A percentile compares a stretch with the other conserved stretches of the same genome.
Conservation (phyloP, 2,797 vertebrate species). For the Enteromius thamalakanensis region DNA sequence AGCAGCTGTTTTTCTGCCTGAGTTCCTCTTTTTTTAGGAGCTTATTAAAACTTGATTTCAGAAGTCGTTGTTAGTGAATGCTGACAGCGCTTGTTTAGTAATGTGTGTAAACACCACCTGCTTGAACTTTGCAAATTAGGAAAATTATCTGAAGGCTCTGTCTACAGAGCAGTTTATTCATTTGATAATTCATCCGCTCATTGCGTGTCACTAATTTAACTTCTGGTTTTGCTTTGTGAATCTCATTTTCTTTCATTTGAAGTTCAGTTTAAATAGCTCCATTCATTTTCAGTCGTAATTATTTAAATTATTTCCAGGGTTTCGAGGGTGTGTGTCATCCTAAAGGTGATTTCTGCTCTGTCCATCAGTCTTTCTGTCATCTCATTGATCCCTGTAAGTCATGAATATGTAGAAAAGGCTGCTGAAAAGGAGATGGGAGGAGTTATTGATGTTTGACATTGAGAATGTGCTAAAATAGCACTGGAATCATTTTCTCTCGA, state of each 20-base stretch:
- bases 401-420: constrained; percentile 75
- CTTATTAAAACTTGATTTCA: constrained; percentile 12
- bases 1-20: constrained; percentile 7
- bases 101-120: constrained; percentile 25
- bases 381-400: constrained; percentile 73
- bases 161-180: neutral
- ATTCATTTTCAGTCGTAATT: neutral
- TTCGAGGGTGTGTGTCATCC: constrained; percentile 5
- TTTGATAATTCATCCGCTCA: neutral
- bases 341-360: constrained; percentile 54
- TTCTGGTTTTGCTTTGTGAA: neutral
- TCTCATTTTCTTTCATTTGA: neutral
- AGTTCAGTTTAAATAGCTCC: constrained; percentile 8
- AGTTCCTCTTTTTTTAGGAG: neutral
- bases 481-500: constrained; percentile 63
- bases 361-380: constrained; percentile 77
- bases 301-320: neutral
- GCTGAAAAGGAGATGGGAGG: constrained; percentile 55
- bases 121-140: constrained; percentile 19
- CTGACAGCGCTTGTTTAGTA: neutral
- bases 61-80: neutral
- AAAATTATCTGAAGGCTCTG: neutral
- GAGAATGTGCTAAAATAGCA: constrained; percentile 67
- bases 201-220: neutral
- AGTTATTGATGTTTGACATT: constrained; percentile 67